Percentiles rank a stretch among this genome's conserved stretches.
Conservation (phyloP, 2,113 vertebrate genomes). For the Solenodon paradoxus region DNA sequence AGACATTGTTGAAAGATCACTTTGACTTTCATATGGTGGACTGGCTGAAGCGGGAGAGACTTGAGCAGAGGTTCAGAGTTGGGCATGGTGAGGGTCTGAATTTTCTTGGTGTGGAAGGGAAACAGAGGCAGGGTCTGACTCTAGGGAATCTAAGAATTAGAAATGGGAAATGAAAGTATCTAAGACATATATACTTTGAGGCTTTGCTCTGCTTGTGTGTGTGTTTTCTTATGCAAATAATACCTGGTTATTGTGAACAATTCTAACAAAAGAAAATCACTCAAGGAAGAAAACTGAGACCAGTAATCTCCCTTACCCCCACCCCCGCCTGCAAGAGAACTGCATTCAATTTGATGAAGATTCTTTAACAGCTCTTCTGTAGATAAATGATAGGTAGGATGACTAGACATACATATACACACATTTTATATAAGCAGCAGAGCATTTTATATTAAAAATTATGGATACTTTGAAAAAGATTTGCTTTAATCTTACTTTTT, state of each 20-base stretch:
- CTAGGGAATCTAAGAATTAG: not conserved
- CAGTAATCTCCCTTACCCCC: not conserved
- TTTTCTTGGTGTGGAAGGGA: not conserved
- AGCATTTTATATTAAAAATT: not conserved
- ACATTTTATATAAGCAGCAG: not conserved
- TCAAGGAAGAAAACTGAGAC: not conserved
- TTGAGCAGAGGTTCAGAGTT: not conserved
- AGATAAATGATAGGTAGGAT: not conserved
- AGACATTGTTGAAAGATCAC: accelerated
- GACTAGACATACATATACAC: not conserved
- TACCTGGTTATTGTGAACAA: not conserved
- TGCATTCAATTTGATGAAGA: not conserved
- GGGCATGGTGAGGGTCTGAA: not conserved
- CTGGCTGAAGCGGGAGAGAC: not conserved
- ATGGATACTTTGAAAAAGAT: not conserved
- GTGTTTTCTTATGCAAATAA: not conserved
- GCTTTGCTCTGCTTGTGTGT: not conserved
- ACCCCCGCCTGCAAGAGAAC: not conserved
- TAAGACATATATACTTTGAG: not conserved
- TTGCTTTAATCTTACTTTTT: not conserved
- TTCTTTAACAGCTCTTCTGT: not conserved
- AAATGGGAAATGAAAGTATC: not conserved
- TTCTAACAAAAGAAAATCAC: constrained; percentile 9
- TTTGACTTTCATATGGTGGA: not conserved
- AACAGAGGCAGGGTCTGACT: not conserved